Base-by-base conservation (phyloP, 2,888 invertebrate species). In the Cremastinae sp. region DNA sequence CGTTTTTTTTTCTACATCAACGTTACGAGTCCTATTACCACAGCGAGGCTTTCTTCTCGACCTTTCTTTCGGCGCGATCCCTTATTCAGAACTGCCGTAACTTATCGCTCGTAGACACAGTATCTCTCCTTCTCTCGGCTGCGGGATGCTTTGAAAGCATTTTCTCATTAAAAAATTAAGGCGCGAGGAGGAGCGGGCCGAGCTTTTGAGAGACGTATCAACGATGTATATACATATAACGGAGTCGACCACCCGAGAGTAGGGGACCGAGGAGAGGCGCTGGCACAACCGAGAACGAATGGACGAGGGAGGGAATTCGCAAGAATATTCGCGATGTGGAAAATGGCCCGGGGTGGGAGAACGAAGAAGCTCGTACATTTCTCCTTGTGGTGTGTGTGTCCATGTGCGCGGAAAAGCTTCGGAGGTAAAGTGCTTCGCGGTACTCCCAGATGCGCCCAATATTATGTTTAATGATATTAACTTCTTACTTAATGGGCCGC, bases 81-180 rank as follows among this genome's bases (percentile, higher is more conserved):
- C 73, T 78, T 78, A 78, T 78, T 75, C 72, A 66, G 72, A 68
- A 58, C 76, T 65, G 73, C 81, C 83, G 86, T 89, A 88, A 89
- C 87, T 89, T 88, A 89, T 89, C 85, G 87, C 86, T 85, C 86
- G 84, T 86, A 86, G 88, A 88, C 86, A 84, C 84, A 83, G 86
- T 88, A 89, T 89, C 88, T 89, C 87, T 87, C 87, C 84, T 84
- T 59, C 45, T 70, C 69, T 70, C 61, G 49, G 39, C 68, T 73
- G 68, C 79, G 84, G 79, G 87, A 90, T 91, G 61, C 91, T 91
- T 91, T 92, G 92, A 92, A 92, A 92, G 92, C 92, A 92, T 92
- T 92, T 91, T 90, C 92, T 92, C 92, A 92, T 92, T 92, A 92
- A 92, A 92, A 92, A 92, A 90, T 89, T 90, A 89, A 88, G 87